These are phyloP conservation scores for Maniola jurtina DNA, from an alignment of 1,140 invertebrate genomes.

Conservation along the genomic window DNA sequence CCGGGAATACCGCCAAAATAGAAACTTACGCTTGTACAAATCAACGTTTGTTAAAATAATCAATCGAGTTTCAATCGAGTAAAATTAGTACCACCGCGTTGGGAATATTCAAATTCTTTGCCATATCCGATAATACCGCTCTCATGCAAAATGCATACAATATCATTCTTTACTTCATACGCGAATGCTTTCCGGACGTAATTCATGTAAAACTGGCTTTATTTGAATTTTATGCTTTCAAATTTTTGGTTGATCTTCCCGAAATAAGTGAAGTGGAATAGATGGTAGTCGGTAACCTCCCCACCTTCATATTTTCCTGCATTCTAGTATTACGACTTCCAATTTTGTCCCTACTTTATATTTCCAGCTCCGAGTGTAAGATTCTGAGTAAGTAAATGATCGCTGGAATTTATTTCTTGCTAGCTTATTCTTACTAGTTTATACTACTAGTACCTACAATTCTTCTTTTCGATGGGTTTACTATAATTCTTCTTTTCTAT, in stretches of 20 bases:
- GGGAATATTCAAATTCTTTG: constrained; percentile 68
- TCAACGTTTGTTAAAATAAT: too few species aligned
- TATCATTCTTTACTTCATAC: constrained; percentile 72
- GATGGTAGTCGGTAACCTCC: neutral
- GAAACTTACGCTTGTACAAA: too few species aligned
- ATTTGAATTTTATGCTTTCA: constrained; percentile 68
- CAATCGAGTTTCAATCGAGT: constrained; percentile 28
- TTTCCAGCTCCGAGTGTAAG: neutral
- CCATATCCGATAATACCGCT: constrained; percentile 68
- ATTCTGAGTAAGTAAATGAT: neutral
- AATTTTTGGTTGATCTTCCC: constrained; percentile 52
- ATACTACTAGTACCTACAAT: neutral
- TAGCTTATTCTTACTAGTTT: neutral
- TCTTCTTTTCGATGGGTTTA: too few species aligned
- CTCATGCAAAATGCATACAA: constrained; percentile 75
- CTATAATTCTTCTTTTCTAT: too few species aligned
- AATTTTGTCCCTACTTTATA: constrained; percentile 3
- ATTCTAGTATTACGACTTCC: constrained; percentile 12
- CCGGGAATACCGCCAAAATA: too few species aligned
- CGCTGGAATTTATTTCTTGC: neutral
- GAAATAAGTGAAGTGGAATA: constrained; percentile 4
- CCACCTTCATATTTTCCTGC: constrained; percentile 9
- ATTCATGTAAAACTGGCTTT: constrained; percentile 71
- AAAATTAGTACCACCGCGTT: constrained; percentile 39
- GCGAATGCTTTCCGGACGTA: constrained; percentile 61